Evolutionary conservation across 2,888 invertebrate species (phyloP), one percentile per base, ranked within the genome.

Genomic region (Eumacrocentrus americanus): DNA sequence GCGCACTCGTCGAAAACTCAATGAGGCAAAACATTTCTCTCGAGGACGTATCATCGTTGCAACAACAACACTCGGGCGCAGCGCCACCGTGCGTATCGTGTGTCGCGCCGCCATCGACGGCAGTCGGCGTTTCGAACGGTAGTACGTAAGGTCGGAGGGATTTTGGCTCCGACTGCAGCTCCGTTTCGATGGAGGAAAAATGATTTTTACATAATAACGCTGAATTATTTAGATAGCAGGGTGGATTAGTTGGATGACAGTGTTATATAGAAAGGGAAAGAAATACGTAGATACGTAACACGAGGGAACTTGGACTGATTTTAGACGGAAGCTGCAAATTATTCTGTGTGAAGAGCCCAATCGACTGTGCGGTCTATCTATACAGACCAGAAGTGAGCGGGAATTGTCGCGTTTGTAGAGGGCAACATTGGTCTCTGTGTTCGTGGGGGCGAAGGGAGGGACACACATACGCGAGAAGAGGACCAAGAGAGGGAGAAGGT

Each of bases 401-500:
- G 59, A 65, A 65, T 65, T 61, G 62, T 59, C 62, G 59, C 54
- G 60, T 58, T 55, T 55, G 61, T 61, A 47, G 56, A 42, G 50
- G 38, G 61, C 48, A 58, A 60, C 60, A 25, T 25, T 16, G 42
- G 20, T 42, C 14, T 14, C 22, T 20, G 38, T 37, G 20, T 38
- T 51, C 22, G 38, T 38, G 35, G 11, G 42, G 34, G 44, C 23
- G 42, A 40, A 60, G 60, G 53, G 56, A 55, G 53, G 52, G 51
- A 38, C 51, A 54, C 23, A 58, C 12, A 42, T 22, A 5, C 12
- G 38, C 29, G 35, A 14, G 47, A 25, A 37, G 46, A 4, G 29
- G 64, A 67, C 65, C 58, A 66, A 69, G 64, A 67, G 67, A 61
- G 63, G 61, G 68, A 67, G 67, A 64, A 51, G 60, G 60, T 60